These are phyloP conservation scores for Pseudopodoces humilis DNA, from an alignment of 2,113 vertebrate genomes.

Conservation along the genomic window DNA sequence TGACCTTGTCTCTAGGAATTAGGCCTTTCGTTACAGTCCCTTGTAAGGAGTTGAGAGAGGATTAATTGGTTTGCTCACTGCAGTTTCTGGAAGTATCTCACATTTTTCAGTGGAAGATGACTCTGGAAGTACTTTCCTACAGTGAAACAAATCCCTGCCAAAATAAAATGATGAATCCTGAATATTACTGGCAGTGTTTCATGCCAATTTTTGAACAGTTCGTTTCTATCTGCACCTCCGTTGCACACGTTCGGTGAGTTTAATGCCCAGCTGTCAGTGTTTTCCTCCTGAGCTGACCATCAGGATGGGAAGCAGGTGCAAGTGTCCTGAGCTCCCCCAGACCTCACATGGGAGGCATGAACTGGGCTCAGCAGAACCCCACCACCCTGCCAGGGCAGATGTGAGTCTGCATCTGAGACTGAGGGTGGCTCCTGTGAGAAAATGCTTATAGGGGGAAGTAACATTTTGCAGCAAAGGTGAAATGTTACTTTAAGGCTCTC, in stretches of 20 bases:
- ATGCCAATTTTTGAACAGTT: constrained; percentile 49
- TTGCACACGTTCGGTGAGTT: neutral
- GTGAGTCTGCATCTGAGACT: neutral
- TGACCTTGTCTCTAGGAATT: constrained; percentile 65
- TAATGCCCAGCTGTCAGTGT: constrained; percentile 26
- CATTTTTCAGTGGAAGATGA: constrained; percentile 65
- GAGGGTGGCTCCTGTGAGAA: neutral
- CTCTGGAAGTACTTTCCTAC: constrained; percentile 62
- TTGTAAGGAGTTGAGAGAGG: constrained; percentile 61
- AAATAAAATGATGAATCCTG: constrained; percentile 65
- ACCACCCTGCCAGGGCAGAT: neutral
- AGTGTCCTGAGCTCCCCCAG: neutral
- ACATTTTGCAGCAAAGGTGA: neutral
- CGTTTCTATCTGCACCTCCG: neutral
- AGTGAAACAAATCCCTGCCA: constrained; percentile 67
- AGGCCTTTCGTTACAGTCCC: constrained; percentile 56
- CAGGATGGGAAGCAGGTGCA: neutral
- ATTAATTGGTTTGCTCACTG: constrained; percentile 62
- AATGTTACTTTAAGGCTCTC: neutral
- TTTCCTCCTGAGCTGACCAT: constrained; percentile 3
- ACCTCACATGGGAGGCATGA: fast-evolving
- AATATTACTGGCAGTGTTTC: constrained; percentile 53
- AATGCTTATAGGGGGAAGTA: neutral
- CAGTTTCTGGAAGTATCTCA: constrained; percentile 62
- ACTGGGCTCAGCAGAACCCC: neutral